These are phyloP conservation scores for Brachionus angularis DNA, from an alignment of 1,140 invertebrate genomes.

Conservation along the genomic window DNA sequence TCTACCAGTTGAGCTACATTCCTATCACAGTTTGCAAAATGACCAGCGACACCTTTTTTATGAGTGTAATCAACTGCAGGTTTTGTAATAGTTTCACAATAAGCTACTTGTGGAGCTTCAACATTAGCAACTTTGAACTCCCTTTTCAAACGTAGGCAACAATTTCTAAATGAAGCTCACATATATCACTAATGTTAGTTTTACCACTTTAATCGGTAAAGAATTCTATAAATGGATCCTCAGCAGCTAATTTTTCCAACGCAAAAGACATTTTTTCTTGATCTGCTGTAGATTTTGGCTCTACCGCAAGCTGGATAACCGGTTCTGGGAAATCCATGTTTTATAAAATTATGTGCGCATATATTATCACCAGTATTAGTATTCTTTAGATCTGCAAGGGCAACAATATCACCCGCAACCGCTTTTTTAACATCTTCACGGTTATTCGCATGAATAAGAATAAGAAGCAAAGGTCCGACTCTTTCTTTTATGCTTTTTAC, in stretches of 20 bases:
- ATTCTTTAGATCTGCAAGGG: slow-evolving; percentile 5
- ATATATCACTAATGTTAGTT: slow-evolving; percentile 50
- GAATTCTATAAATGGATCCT: slow-evolving; percentile 48
- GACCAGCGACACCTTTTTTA: slow-evolving; percentile 39
- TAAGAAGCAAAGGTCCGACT: neutral
- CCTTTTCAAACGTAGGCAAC: slow-evolving; percentile 47
- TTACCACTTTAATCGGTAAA: slow-evolving; percentile 47
- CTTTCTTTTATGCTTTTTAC: slow-evolving; percentile 1
- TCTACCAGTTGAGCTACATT: no score
- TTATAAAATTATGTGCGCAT: slow-evolving; percentile 45
- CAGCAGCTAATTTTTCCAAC: slow-evolving; percentile 45
- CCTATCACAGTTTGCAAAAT: no score
- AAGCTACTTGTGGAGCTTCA: slow-evolving; percentile 25
- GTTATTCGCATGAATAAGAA: slow-evolving; percentile 23
- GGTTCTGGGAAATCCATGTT: slow-evolving; percentile 50
- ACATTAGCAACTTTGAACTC: slow-evolving; percentile 45
- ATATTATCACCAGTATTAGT: slow-evolving; percentile 43
- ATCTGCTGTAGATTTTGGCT: neutral
- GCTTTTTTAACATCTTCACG: slow-evolving; percentile 5
- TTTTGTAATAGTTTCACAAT: slow-evolving; percentile 24
- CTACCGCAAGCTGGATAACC: slow-evolving; percentile 47
- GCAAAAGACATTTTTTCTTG: slow-evolving; percentile 44
- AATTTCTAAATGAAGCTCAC: slow-evolving; percentile 50
- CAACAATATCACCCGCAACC: slow-evolving; percentile 33
- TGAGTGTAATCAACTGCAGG: slow-evolving; percentile 22